phyloP scores from a whole-genome alignment of 2,797 vertebrate genomes.

The Acanthurus leucopareius region DNA sequence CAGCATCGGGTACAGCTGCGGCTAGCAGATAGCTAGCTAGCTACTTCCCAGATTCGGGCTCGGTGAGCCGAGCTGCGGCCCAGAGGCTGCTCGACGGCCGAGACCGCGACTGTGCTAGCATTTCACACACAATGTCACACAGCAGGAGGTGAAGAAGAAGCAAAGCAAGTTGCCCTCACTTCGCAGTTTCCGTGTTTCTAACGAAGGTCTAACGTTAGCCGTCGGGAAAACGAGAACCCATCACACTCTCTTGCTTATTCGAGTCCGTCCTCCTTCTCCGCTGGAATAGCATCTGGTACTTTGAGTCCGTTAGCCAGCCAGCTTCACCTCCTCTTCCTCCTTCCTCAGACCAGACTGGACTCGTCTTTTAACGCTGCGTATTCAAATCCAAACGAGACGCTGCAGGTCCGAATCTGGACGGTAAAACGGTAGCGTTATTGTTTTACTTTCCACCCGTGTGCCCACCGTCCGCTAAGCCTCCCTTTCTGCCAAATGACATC shows the following conservation, averaged over 20 bases:
- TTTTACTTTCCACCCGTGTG: conserved; percentile 62
- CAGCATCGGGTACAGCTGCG: conserved; percentile 79
- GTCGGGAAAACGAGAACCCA: conserved; percentile 80
- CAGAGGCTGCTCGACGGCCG: conserved; percentile 76
- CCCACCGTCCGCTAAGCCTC: conserved; percentile 74
- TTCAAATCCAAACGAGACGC: conserved; percentile 11
- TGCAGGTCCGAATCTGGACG: neutral
- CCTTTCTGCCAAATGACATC: conserved; percentile 79
- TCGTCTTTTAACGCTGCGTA: conserved; percentile 4
- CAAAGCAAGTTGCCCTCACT: neutral
- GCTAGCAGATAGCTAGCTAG: conserved; percentile 81
- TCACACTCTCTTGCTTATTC: conserved; percentile 72
- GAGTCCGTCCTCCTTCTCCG: conserved; percentile 70
- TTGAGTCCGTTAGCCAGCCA: conserved; percentile 65
- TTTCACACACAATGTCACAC: conserved; percentile 53
- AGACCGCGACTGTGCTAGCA: conserved; percentile 63
- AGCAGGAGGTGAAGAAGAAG: conserved; percentile 11
- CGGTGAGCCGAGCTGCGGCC: conserved; percentile 81
- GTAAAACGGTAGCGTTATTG: conserved; percentile 56
- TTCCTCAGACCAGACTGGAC: neutral
- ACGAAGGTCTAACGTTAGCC: conserved; percentile 61
- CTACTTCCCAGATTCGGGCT: conserved; percentile 75
- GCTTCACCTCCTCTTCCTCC: conserved; percentile 45
- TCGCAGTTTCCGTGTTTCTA: conserved; percentile 29
- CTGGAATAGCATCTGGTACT: conserved; percentile 84